A percentile compares a stretch with the other conserved stretches of the same genome.
These are phyloP conservation scores for Sinodicranocentrus sp. DNA, from an alignment of 2,888 invertebrate species.

Conservation along the genomic window DNA sequence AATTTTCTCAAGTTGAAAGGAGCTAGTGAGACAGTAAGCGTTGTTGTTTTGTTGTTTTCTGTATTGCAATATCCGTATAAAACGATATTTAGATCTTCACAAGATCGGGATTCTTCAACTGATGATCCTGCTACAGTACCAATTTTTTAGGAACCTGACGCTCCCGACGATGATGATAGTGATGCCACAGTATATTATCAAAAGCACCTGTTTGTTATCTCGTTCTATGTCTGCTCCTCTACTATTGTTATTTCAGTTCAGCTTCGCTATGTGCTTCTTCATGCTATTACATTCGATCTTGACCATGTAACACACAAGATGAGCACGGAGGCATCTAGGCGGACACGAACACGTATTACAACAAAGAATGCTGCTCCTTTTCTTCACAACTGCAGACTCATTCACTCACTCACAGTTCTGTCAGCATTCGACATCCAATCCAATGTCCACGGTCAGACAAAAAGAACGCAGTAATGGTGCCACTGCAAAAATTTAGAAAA, in stretches of 20 bases:
- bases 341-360: constrained; percentile 41
- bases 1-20: too few species aligned
- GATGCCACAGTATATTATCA: constrained; percentile 37
- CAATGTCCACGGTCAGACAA: constrained; percentile 58
- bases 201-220: constrained; percentile 54
- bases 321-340: constrained; percentile 28
- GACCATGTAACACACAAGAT: constrained; percentile 59
- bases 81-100: constrained; percentile 31
- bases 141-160: constrained; percentile 44
- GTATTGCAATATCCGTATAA: constrained; percentile 25
- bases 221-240: constrained; percentile 25
- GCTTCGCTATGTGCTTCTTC: constrained; percentile 12
- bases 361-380: constrained; percentile 36
- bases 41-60: constrained; percentile 12
- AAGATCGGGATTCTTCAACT: constrained; percentile 10
- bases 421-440: constrained; percentile 25
- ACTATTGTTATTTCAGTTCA: constrained; percentile 22
- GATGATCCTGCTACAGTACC: constrained; percentile 20
- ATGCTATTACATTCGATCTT: constrained; percentile 45
- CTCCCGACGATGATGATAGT: constrained; percentile 31
- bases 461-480: constrained; percentile 38
- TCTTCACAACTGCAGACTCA: constrained; percentile 5
- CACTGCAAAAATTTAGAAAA: constrained; percentile 58
- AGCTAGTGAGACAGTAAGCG: constrained; percentile 30
- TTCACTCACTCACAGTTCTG: neutral